Percentiles rank a stretch among this genome's conserved stretches.
Evolutionary conservation across 1,140 invertebrate genomes (phyloP).

Genomic region (Matsumurasca onukii): DNA sequence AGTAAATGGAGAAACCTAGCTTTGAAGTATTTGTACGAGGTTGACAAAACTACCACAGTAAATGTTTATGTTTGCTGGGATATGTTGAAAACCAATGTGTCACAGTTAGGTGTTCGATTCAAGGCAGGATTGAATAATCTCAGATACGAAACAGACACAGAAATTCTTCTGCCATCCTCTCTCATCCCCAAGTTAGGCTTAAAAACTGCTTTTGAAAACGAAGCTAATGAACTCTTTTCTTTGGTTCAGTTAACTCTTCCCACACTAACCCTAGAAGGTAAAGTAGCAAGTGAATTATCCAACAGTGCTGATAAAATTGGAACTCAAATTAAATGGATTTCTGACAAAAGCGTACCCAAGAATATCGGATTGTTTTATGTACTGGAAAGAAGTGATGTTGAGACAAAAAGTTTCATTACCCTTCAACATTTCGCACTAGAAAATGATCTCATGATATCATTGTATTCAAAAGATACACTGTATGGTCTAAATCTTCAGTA

Average conservation of each 20-base stretch:
- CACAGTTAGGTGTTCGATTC: background rate
- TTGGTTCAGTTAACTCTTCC: constrained; percentile 5
- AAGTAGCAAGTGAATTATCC: background rate
- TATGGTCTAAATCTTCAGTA: constrained; percentile 8
- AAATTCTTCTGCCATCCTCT: background rate
- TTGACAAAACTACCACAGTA: background rate
- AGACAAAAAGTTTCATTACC: background rate
- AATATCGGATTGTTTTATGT: constrained; percentile 17
- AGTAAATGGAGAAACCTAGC: background rate
- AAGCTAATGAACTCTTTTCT: background rate
- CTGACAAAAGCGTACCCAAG: background rate
- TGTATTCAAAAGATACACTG: background rate
- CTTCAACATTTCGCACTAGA: background rate
- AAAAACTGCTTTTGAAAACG: background rate
- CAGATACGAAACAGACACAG: background rate
- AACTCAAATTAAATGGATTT: background rate
- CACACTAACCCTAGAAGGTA: background rate
- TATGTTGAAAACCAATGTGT: background rate
- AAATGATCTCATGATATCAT: background rate
- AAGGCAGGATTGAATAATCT: background rate
- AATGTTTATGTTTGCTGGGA: constrained; percentile 13
- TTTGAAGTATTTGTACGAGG: constrained; percentile 4
- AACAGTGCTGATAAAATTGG: background rate
- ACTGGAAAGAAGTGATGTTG: constrained; percentile 3
- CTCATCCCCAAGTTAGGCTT: background rate